Evolutionary conservation across 64 coral and sea anemone species (phyloP), one percentile per base, ranked within the genome.

Genomic region (Cladopsammia gracilis): DNA sequence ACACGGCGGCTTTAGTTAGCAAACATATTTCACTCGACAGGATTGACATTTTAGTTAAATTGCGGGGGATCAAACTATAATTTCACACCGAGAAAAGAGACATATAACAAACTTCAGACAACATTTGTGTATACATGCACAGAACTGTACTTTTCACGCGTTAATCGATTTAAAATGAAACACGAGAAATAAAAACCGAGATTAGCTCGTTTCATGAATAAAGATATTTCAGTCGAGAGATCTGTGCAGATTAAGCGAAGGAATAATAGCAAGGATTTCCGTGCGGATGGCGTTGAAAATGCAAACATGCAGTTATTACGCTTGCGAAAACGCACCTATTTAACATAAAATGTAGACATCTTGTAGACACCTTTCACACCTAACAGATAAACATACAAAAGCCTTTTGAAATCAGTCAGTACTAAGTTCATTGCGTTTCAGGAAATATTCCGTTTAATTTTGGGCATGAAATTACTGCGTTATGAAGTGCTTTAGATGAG

Each of bases 301-400:
- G 46, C 77, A 83, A 84, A 91, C 77, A 91, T 22, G 19, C 15
- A 44, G 50, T 83, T 68, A 84, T 83, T 71, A 72, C 78, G 65
- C 42, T 72, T 91, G 78, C 6, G 56, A 93, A 89, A 89, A 82
- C 87, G 50, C 34, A 71, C 57, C 92, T 98, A 90, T 98, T 96
- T 98, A 94, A 79, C 96, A 98, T 98, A 98, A 98, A 98, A 98
- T 61, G 88, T 89, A 98, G 96, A 98, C 96, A 98, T 75, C 73
- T 58, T 73, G 34, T 90, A 91, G 81, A 98, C 91, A 84, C 66
- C 65, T 85, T 93, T 98, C 92, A 94, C 96, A 98, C 96, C 80
- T 64, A 81, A 83, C 91, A 86, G 95, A 96, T 93, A 87, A 87
- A 94, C 73, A 94, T 56, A 98, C 96, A 94, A 94, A 92, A 75